A percentile compares a stretch with the other conserved stretches of the same genome.
These are phyloP conservation scores for Canis aureus DNA, from an alignment of 2,113 vertebrate genomes.

Conservation along the genomic window DNA sequence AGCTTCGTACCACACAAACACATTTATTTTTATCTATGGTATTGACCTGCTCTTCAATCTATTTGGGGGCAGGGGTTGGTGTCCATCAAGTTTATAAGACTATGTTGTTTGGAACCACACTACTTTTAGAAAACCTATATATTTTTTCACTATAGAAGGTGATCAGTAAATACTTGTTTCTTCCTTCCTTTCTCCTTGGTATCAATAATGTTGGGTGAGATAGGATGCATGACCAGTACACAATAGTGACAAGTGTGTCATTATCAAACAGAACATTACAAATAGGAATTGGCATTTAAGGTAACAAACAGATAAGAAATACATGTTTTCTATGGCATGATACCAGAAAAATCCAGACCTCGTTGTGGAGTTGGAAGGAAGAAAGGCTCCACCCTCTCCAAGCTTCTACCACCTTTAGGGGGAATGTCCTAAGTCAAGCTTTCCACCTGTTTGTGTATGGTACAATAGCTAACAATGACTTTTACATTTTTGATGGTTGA, in stretches of 20 bases:
- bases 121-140: neutral
- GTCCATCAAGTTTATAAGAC: neutral
- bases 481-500: neutral
- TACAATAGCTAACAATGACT: neutral
- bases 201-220: neutral
- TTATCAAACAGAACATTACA: constrained; percentile 12
- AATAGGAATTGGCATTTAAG: neutral
- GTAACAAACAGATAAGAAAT: neutral
- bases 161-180: neutral
- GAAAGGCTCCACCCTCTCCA: neutral
- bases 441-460: neutral
- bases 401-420: neutral
- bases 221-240: neutral
- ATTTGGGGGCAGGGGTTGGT: neutral
- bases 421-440: neutral
- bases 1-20: neutral
- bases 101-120: neutral
- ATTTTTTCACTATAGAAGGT: neutral
- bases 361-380: neutral
- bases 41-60: neutral
- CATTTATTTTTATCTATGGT: neutral
- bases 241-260: neutral
- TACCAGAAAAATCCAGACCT: neutral
- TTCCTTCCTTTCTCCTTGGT: constrained; percentile 24
- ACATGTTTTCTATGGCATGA: neutral